These are phyloP conservation scores for Lepidocyrtinus sp. DNA, from an alignment of 2,888 invertebrate genomes.

Conservation along the genomic window DNA sequence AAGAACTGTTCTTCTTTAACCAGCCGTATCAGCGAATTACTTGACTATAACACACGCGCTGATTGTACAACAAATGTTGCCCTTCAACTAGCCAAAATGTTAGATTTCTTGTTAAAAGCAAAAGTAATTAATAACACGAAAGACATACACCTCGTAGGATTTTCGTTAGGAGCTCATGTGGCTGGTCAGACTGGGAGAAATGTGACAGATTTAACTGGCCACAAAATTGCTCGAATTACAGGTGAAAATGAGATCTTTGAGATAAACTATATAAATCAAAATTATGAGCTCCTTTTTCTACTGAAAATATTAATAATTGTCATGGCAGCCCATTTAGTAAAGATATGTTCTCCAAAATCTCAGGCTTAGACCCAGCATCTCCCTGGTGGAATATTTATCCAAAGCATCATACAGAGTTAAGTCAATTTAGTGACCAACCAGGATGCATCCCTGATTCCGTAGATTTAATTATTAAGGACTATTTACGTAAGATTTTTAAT, in stretches of 20 bases:
- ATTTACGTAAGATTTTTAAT: slow-evolving; percentile 35
- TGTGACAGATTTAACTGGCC: slow-evolving; percentile 36
- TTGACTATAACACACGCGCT: slow-evolving; percentile 33
- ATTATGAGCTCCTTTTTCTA: too few species aligned
- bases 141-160: slow-evolving; percentile 31
- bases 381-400: slow-evolving; percentile 39
- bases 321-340: too few species aligned
- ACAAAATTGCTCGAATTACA: slow-evolving; percentile 41
- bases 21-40: slow-evolving; percentile 19
- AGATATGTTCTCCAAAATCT: too few species aligned
- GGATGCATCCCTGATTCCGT: slow-evolving; percentile 34
- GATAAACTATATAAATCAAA: too few species aligned
- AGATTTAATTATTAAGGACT: slow-evolving; percentile 31
- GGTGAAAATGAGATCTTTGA: too few species aligned
- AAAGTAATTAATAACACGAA: slow-evolving; percentile 5
- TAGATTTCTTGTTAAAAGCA: slow-evolving; percentile 21
- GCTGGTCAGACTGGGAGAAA: slow-evolving; percentile 40
- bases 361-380: slow-evolving; percentile 31
- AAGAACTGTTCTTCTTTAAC: slow-evolving; percentile 37
- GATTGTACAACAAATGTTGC: slow-evolving; percentile 39
- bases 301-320: too few species aligned
- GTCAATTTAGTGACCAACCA: slow-evolving; percentile 32
- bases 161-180: slow-evolving; percentile 38
- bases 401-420: slow-evolving; percentile 36
- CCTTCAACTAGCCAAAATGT: slow-evolving; percentile 30